Conservation (phyloP, 2,888 invertebrate species). For the Aspidiotus destructor region DNA sequence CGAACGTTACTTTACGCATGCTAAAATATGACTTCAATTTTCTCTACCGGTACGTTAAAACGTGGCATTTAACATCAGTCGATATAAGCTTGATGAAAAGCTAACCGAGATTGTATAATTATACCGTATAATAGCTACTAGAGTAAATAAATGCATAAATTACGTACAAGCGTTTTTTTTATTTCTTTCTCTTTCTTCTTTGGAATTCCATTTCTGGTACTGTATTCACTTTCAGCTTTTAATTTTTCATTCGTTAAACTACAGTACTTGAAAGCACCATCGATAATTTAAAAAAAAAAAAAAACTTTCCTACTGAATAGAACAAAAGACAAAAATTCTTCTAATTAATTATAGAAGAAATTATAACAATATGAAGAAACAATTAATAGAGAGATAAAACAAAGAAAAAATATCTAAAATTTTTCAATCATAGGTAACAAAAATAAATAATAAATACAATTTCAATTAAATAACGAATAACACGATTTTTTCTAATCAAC, state of each 20-base stretch:
- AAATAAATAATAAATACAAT: constrained; percentile 24
- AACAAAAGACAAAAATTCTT: too few species aligned
- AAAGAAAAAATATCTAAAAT: constrained; percentile 24
- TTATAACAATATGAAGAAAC: constrained; percentile 6
- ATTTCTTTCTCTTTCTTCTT: constrained; percentile 9
- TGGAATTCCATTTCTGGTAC: neutral
- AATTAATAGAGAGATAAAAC: neutral
- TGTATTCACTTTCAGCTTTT: neutral
- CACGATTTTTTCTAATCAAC: constrained; percentile 20
- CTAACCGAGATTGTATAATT: too few species aligned
- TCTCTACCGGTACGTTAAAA: too few species aligned
- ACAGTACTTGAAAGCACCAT: neutral
- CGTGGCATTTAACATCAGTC: too few species aligned
- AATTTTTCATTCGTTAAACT: too few species aligned
- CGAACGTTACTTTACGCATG: too few species aligned
- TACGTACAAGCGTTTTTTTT: neutral
- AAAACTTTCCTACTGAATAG: too few species aligned
- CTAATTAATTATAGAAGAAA: constrained; percentile 1
- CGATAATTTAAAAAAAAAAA: neutral
- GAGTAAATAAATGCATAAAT: too few species aligned
- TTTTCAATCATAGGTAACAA: constrained; percentile 27
- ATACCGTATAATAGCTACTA: too few species aligned
- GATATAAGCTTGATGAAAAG: too few species aligned
- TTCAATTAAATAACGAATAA: constrained; percentile 26
- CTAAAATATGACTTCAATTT: too few species aligned